Conservation (phyloP, 2,888 invertebrate species). For the Cylloceria caligata region DNA sequence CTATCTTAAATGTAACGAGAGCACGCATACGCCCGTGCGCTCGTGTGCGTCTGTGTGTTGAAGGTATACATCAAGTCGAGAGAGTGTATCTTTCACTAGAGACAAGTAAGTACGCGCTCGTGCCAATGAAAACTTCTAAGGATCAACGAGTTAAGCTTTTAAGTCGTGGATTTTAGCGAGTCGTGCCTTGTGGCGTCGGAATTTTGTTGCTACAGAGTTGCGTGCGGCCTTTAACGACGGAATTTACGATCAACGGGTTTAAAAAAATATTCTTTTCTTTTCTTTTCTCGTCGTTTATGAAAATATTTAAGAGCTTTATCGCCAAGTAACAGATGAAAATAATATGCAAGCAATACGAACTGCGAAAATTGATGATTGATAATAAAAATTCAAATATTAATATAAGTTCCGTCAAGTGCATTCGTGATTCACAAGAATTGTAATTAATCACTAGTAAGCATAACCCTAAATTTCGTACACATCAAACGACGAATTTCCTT, state of each 20-base stretch:
- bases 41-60: slow-evolving; percentile 23
- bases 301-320: slow-evolving; percentile 15
- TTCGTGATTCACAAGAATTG: neutral
- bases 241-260: slow-evolving; percentile 23
- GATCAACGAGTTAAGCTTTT: slow-evolving; percentile 48
- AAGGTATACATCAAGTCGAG: slow-evolving; percentile 22
- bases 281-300: slow-evolving; percentile 1
- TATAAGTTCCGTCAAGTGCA: neutral
- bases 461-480: slow-evolving; percentile 18
- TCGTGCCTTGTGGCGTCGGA: slow-evolving; percentile 14
- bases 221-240: slow-evolving; percentile 32
- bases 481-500: slow-evolving; percentile 10
- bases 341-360: neutral
- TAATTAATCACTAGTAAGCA: slow-evolving; percentile 1
- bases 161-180: slow-evolving; percentile 46
- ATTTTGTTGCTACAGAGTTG: slow-evolving; percentile 26
- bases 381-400: neutral
- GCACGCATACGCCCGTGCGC: too few relatives aligned
- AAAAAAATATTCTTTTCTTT: neutral
- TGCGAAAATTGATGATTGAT: neutral
- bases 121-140: slow-evolving; percentile 49
- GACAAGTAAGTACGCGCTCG: slow-evolving; percentile 35
- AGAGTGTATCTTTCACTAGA: slow-evolving; percentile 41
- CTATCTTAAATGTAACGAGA: slow-evolving; percentile 23
- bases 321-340: neutral